Base-by-base conservation (phyloP, 2,113 vertebrate species). In the Microcebus murinus region DNA sequence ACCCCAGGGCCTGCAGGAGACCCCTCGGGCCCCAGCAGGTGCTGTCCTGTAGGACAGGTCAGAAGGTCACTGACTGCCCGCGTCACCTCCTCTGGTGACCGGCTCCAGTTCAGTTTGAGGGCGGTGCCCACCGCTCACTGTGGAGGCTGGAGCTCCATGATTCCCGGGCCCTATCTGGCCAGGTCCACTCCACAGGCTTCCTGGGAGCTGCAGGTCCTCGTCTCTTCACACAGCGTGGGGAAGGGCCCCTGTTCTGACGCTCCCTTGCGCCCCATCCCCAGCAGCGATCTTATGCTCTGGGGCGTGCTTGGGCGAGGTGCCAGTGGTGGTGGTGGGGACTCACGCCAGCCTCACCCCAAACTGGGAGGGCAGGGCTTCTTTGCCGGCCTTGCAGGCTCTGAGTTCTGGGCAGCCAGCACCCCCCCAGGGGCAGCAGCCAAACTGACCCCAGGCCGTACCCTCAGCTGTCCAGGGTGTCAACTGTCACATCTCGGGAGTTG, bases 11-110 rank as follows among this genome's bases (percentile, higher is more conserved):
- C 42, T 63, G 61, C 25, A 63, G 1, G 3, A 29, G 27, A 63
- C 2, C n/a, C n/a, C 8, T n/a, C 0, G 0, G 1, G 70, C 70
- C 23, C 5, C 25, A 4, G 59, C 61, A 63, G 23, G 27, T 63
- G 61, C 25, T 29, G 61, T 63, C 27, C 27, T 12, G 27, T 27
- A 29, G 61, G 61, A 63, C 25, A 29, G 61, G 61, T 63, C 4
- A 4, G 25, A 63, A 63, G 61, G 61, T 63, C 10, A 61, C 23
- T 27, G 59, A 8, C 23, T 8, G 23, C 61, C 11, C 29, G 61
- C 4, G 61, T 63, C 61, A 67, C 27, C 31, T 36, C 61, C 57
- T 34, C 21, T 25, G 34, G 61, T 77, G 74, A 21, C 45, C 39
- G 20, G 29, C 45, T 52, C 29, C 68, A 15, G 8, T 15, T 4